Evolutionary conservation across 2,113 vertebrate species (phyloP).

Genomic region (Ammodytes dubius): DNA sequence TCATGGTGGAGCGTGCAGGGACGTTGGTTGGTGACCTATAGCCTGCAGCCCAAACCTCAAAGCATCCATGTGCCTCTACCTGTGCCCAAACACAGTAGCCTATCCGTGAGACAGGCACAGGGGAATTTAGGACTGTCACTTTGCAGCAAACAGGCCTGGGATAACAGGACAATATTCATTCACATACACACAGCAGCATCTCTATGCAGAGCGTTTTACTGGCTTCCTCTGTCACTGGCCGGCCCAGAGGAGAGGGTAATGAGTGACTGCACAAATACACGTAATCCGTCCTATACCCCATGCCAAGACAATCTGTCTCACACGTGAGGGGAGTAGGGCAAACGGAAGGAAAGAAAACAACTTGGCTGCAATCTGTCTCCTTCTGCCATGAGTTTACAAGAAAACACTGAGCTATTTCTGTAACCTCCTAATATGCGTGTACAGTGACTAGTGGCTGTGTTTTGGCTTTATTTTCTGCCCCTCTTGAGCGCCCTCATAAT

Average conservation of each 20-base stretch:
- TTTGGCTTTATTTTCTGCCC: not conserved
- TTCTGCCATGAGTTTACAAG: slow-evolving; percentile 26
- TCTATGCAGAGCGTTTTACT: slow-evolving; percentile 25
- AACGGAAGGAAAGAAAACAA: not conserved
- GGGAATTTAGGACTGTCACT: slow-evolving; percentile 18
- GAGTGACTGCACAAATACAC: slow-evolving; percentile 46
- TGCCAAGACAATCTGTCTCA: slow-evolving; percentile 70
- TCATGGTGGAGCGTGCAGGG: not conserved
- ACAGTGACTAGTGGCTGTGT: not conserved
- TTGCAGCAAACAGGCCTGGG: slow-evolving; percentile 11
- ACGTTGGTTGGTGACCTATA: slow-evolving; percentile 8
- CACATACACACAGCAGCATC: not conserved
- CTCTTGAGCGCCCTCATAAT: not conserved
- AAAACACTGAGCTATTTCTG: slow-evolving; percentile 10
- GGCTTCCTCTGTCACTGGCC: slow-evolving; percentile 22
- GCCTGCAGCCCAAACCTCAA: slow-evolving; percentile 21
- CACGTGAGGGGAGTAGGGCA: slow-evolving; percentile 56
- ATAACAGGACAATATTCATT: slow-evolving; percentile 2
- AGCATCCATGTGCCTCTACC: slow-evolving; percentile 5
- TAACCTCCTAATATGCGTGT: slow-evolving; percentile 5
- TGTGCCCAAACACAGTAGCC: slow-evolving; percentile 5
- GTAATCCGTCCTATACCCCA: slow-evolving; percentile 46
- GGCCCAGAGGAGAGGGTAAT: slow-evolving; percentile 48
- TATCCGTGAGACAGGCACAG: slow-evolving; percentile 1
- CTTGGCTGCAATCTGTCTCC: slow-evolving; percentile 41